Base-by-base conservation (phyloP, 2,113 vertebrate genomes). In the Sialia sialis region DNA sequence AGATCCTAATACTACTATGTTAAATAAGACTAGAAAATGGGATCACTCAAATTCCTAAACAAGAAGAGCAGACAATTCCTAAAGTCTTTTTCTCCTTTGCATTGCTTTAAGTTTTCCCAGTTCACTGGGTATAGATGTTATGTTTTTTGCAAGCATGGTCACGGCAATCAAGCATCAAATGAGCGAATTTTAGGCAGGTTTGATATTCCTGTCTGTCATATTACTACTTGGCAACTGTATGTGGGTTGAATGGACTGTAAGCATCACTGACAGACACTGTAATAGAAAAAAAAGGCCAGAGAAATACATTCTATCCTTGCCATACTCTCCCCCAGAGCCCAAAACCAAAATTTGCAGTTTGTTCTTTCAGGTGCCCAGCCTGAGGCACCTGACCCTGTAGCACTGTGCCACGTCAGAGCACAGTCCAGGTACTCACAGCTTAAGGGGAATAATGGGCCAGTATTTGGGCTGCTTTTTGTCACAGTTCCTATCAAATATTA, bases 361-460 rank as follows among this genome's bases (percentile, higher is more conserved):
- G 16, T 36, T 94, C 44, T 66, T 86, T 84, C 76, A 87, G 82
- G 48, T 81, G 55, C 64, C 63, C 59, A 83, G 38, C 26, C 30
- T 73, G 52, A 85, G 59, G 54, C 68, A 90, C 30, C 36, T 2
- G 5, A 38, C 41, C 58, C 56, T 80, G n/a, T 2, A 87, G 30
- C 22, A 68, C 77, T 54, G 72, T 60, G 60, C n/a, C 67, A 62
- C 1, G 3, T 49, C 44, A 72, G 56, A 91, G 70, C 56, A 72
- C 56, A 69, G 48, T 2, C 36, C 58, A 51, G 52, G 44, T 43
- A 73, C 64, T 98, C 95, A 99, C 49, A 99, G 97, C 70, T 98
- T 99, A 52, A 99, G 98, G 1, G 99, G 99, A 82, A 99, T 99
- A 70, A 99, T 98, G 0, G 99, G 99, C 99, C 99, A 99, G 96